Percentiles rank a stretch among this genome's conserved stretches.
These are phyloP conservation scores for Lates calcarifer DNA, from an alignment of 2,113 vertebrate species.

Conservation along the genomic window DNA sequence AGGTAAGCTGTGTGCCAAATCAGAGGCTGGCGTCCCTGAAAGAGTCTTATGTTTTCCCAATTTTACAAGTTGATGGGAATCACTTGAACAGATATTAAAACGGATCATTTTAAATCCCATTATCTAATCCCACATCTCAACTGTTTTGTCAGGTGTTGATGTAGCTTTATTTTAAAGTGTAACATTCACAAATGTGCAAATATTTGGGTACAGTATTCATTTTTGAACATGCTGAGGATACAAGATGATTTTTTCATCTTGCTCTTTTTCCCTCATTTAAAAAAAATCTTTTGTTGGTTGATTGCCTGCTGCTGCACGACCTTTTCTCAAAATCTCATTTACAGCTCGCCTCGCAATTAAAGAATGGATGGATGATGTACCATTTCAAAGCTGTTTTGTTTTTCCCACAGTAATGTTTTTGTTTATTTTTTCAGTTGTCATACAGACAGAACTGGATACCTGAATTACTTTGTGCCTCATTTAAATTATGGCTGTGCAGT, in stretches of 20 bases:
- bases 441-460: constrained; percentile 24
- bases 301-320: constrained; percentile 64
- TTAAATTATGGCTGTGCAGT: constrained; percentile 7
- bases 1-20: constrained; percentile 17
- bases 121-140: not conserved
- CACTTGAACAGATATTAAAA: not conserved
- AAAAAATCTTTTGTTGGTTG: constrained; percentile 43
- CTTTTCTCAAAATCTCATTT: constrained; percentile 73
- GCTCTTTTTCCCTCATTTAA: not conserved
- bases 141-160: not conserved
- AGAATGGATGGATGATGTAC: constrained; percentile 47
- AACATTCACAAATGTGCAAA: constrained; percentile 20
- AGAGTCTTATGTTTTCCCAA: not conserved
- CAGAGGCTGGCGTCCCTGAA: too few species aligned
- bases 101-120: not conserved
- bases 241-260: not conserved
- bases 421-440: not conserved
- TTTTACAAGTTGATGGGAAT: not conserved
- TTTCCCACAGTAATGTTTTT: constrained; percentile 17
- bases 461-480: constrained; percentile 11
- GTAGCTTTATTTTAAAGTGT: not conserved
- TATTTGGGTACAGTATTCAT: constrained; percentile 30
- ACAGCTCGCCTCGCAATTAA: constrained; percentile 57
- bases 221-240: constrained; percentile 9
- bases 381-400: constrained; percentile 55